Conservation (phyloP, 2,113 vertebrate genomes). For the Dasypus novemcinctus region DNA sequence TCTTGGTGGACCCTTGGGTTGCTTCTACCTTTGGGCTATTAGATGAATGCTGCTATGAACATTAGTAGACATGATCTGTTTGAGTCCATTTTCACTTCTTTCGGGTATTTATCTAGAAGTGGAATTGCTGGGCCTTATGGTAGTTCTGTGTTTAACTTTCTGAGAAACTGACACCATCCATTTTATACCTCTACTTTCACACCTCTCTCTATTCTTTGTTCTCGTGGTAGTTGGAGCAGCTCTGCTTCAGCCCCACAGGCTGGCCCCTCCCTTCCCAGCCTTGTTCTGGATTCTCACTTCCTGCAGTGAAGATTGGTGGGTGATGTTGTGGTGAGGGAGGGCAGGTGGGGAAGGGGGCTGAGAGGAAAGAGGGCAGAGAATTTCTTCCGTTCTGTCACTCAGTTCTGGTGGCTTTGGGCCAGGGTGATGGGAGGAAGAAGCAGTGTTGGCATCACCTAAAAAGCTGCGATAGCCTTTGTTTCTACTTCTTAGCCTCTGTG, state of each 20-base stretch:
- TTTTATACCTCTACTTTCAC: background rate
- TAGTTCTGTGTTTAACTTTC: no score
- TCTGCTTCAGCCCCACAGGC: background rate
- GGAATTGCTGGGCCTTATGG: no score
- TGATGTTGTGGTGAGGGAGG: background rate
- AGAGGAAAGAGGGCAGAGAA: background rate
- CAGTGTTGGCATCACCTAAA: background rate
- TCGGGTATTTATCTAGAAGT: no score
- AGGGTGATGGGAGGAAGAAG: background rate
- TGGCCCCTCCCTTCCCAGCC: accelerated
- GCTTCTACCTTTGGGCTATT: no score
- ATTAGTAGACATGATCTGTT: no score
- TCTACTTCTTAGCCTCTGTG: background rate
- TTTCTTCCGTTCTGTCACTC: background rate
- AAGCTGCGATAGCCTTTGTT: background rate
- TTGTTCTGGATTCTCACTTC: background rate
- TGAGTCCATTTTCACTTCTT: no score
- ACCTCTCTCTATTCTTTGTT: background rate
- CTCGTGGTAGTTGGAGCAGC: accelerated
- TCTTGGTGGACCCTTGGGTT: no score
- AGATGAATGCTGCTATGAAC: no score
- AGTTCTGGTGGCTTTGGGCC: background rate
- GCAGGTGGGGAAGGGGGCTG: background rate
- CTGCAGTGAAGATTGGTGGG: background rate
- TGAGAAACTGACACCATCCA: background rate